Evolutionary conservation across 2,888 invertebrate species (phyloP), one percentile per base, ranked within the genome.

Genomic region (Bruchidius siliquastri): DNA sequence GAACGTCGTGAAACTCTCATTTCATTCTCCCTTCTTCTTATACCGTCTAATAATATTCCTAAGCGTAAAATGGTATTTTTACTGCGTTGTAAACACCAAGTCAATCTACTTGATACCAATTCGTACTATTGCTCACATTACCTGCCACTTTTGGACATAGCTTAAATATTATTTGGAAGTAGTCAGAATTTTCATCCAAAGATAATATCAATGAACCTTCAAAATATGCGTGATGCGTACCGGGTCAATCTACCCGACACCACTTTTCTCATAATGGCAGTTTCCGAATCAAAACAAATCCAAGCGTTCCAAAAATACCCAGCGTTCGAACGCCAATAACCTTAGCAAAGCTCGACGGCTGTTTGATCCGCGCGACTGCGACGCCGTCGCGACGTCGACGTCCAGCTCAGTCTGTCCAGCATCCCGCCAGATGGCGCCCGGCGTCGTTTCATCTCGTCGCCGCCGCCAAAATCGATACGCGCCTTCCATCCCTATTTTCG

Each of bases 351-450:
- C 68, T 2, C 68, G 20, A 21, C 20, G 68, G n/a, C n/a, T n/a
- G n/a, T n/a, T n/a, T n/a, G n/a, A n/a, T n/a, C 68, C 20, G 68
- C 68, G 3, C 68, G 68, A 20, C 69, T 22, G n/a, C 30, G 69
- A 72, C 26, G 22, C 22, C 70, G 69, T 8, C 8, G 67, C 20
- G 66, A 49, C 49, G 49, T 13, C 26, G 26, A 26, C 49, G 49
- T 49, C 18, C 49, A 18, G 49, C 49, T 49, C 6, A 3, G 30
- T 71, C 75, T 79, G 49, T 73, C 70, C 83, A 82, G 82, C 83
- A 82, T 84, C 84, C 83, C 84, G 76, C 70, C 75, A 83, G 84
- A 81, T 82, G 83, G 75, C 83, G 70, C 76, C 66, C 20, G 72
- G 72, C 75, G 68, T 67, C 69, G 22, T 69, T 22, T 69, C 69